Evolutionary conservation across 2,888 invertebrate genomes (phyloP).

Genomic region (Slavum lentiscoides): DNA sequence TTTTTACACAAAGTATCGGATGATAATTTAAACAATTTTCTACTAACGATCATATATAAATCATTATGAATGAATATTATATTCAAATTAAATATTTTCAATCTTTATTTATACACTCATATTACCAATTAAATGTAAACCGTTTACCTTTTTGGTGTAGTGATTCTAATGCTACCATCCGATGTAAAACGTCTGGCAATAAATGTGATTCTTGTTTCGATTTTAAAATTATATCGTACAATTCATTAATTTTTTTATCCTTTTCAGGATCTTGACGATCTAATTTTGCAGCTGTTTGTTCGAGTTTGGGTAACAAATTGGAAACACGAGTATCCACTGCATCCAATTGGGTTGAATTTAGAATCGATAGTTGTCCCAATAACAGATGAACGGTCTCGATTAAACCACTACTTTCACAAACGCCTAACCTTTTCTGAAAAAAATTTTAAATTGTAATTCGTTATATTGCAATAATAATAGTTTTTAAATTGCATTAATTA

Average conservation of each 20-base stretch:
- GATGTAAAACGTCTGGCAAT: constrained; percentile 77
- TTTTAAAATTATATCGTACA: constrained; percentile 85
- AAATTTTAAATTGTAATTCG: background rate
- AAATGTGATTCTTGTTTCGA: constrained; percentile 80
- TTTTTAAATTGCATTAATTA: too few relatives aligned
- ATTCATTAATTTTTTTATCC: constrained; percentile 74
- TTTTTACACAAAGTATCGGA: background rate
- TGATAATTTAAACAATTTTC: background rate
- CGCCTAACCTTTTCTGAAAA: constrained; percentile 41
- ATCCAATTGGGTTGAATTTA: constrained; percentile 82
- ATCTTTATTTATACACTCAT: background rate
- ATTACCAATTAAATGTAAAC: background rate
- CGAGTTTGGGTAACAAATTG: constrained; percentile 76
- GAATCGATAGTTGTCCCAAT: constrained; percentile 73
- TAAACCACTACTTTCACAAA: constrained; percentile 42
- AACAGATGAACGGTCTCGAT: constrained; percentile 42
- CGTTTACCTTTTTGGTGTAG: constrained; percentile 84
- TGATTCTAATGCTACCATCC: constrained; percentile 83
- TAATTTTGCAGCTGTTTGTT: constrained; percentile 67
- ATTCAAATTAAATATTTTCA: background rate
- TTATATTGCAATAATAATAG: background rate
- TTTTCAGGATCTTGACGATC: constrained; percentile 66
- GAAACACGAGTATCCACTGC: constrained; percentile 79
- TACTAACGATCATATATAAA: background rate
- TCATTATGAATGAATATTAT: background rate